These are phyloP conservation scores for Dasypogon diadema DNA, from an alignment of 2,888 invertebrate species.

Conservation along the genomic window DNA sequence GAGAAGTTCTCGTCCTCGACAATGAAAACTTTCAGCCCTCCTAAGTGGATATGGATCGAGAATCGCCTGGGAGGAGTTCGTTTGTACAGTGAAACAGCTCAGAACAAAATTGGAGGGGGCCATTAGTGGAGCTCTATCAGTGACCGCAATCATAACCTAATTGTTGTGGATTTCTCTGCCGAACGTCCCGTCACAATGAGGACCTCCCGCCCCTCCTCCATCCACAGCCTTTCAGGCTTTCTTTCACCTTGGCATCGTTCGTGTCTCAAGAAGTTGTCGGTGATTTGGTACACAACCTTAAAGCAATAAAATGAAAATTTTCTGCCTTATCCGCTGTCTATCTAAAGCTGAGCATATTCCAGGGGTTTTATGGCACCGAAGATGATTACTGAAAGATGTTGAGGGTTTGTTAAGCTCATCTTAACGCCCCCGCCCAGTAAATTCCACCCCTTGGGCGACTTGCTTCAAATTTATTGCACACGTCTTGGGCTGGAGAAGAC, in stretches of 20 bases:
- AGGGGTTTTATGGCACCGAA: constrained; percentile 45
- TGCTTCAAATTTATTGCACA: constrained; percentile 43
- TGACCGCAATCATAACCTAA: constrained; percentile 42
- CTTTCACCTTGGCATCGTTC: constrained; percentile 14
- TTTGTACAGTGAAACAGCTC: too few relatives aligned
- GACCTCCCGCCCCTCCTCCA: neutral
- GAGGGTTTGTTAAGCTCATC: constrained; percentile 41
- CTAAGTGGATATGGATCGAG: neutral
- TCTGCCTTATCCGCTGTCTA: constrained; percentile 46
- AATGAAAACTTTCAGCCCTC: constrained; percentile 16
- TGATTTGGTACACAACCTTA: constrained; percentile 41
- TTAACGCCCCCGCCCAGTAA: neutral
- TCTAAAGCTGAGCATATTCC: constrained; percentile 38
- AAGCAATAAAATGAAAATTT: constrained; percentile 50
- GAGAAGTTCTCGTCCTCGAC: constrained; percentile 21
- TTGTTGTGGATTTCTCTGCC: constrained; percentile 28
- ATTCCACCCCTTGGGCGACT: constrained; percentile 23
- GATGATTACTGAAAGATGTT: constrained; percentile 49
- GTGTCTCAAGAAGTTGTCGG: constrained; percentile 14
- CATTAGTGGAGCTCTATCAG: constrained; percentile 45
- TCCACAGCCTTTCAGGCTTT: too few relatives aligned
- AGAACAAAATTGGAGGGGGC: constrained; percentile 33
- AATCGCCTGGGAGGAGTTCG: neutral
- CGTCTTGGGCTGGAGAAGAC: constrained; percentile 36
- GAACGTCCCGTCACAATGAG: neutral